Percentiles rank a stretch among this genome's conserved stretches.
Conservation (phyloP, 2,888 invertebrate species). For the Flexamia atlantica region DNA sequence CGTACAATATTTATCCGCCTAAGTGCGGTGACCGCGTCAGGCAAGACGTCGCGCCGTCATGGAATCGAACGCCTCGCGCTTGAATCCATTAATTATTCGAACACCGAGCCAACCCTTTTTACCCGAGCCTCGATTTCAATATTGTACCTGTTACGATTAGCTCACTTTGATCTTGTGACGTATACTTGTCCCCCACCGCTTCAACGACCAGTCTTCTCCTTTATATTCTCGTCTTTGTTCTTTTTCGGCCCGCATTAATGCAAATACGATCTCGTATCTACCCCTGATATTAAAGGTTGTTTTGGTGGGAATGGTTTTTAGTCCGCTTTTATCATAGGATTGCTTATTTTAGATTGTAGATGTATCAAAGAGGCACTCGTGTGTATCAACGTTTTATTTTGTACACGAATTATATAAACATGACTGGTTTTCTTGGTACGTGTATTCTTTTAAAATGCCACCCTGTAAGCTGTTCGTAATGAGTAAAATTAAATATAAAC, state of each 20-base stretch:
- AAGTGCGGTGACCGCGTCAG: conserved; percentile 2
- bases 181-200: conserved; percentile 27
- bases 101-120: conserved; percentile 52
- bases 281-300: too few relatives aligned
- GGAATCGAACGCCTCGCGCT: conserved; percentile 35
- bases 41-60: neutral
- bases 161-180: conserved; percentile 34
- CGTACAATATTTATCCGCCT: conserved; percentile 39
- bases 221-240: conserved; percentile 25
- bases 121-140: conserved; percentile 46
- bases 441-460: too few relatives aligned
- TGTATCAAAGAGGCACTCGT: too few relatives aligned
- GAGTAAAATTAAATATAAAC: too few relatives aligned
- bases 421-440: too few relatives aligned
- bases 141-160: conserved; percentile 51
- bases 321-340: too few relatives aligned
- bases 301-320: too few relatives aligned
- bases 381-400: too few relatives aligned
- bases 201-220: conserved; percentile 34
- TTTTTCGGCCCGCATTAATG: conserved; percentile 8
- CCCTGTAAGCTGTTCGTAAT: too few relatives aligned
- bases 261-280: conserved; percentile 10
- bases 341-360: too few relatives aligned
- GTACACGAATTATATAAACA: too few relatives aligned
- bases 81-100: conserved; percentile 38